phyloP scores from a whole-genome alignment of 2,888 invertebrate species.

The Caenorhabditis afra region DNA sequence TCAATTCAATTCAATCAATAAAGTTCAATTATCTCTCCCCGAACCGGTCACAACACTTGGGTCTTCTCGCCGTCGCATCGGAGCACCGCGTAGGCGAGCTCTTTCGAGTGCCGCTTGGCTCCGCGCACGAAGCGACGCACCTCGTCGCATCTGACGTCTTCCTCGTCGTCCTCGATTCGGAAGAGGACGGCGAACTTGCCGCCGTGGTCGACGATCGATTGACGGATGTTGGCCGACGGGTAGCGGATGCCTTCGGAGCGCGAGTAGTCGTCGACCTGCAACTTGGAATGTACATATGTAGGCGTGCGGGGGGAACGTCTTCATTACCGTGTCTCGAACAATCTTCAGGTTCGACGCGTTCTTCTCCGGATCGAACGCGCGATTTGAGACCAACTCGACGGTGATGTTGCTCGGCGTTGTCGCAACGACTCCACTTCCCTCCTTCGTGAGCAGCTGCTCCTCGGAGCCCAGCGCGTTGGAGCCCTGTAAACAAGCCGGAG shows the following conservation, averaged over 20 bases:
- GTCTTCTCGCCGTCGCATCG: slow-evolving; percentile 36
- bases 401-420: slow-evolving; percentile 12
- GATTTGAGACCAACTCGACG: slow-evolving; percentile 43
- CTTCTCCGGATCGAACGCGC: slow-evolving; percentile 48
- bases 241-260: slow-evolving; percentile 38
- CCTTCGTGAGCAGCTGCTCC: slow-evolving; percentile 38
- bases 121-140: slow-evolving; percentile 50
- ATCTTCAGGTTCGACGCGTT: slow-evolving; percentile 50
- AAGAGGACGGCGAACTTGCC: slow-evolving; percentile 52
- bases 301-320: too few relatives aligned
- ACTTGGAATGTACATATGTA: too few relatives aligned
- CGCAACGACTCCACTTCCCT: slow-evolving; percentile 42
- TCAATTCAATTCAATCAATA: not conserved
- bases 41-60: slow-evolving; percentile 38
- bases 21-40: slow-evolving; percentile 45
- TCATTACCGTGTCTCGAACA: slow-evolving; percentile 45
- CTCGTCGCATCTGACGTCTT: slow-evolving; percentile 50
- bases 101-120: slow-evolving; percentile 51
- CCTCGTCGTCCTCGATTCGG: slow-evolving; percentile 34
- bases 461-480: slow-evolving; percentile 7
- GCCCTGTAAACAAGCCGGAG: slow-evolving; percentile 18
- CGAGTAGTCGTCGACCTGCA: slow-evolving; percentile 50
- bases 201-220: slow-evolving; percentile 44
- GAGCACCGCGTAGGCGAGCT: slow-evolving; percentile 45
- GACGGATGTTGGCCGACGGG: slow-evolving; percentile 52